Evolutionary conservation across 2,888 invertebrate species (phyloP).

Genomic region (Bugula neritina): DNA sequence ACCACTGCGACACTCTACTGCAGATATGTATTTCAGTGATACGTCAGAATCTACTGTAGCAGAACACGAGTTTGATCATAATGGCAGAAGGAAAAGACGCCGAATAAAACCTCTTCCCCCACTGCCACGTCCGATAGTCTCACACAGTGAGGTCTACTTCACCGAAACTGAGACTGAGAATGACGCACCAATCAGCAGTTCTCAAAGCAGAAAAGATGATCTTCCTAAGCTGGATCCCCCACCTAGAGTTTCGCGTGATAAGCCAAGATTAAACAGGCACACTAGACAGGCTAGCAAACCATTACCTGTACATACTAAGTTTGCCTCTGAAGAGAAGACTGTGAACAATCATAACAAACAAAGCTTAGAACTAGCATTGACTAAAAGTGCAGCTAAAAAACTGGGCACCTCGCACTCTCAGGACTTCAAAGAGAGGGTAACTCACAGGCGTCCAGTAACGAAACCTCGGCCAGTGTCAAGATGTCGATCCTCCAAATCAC

Average conservation of each 20-base stretch:
- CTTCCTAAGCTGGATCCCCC: slow-evolving; percentile 8
- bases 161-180: slow-evolving; percentile 23
- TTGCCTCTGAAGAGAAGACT: neutral
- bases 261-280: neutral
- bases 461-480: neutral
- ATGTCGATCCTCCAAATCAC: too few species aligned
- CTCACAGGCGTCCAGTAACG: neutral
- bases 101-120: slow-evolving; percentile 13
- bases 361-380: slow-evolving; percentile 6
- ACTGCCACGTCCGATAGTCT: neutral
- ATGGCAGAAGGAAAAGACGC: slow-evolving; percentile 11
- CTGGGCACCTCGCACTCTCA: neutral
- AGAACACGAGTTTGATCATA: neutral
- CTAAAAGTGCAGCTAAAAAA: slow-evolving; percentile 22
- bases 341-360: neutral
- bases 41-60: slow-evolving; percentile 5
- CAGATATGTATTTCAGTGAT: slow-evolving; percentile 23
- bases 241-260: neutral
- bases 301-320: neutral
- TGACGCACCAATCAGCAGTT: neutral
- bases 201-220: slow-evolving; percentile 9
- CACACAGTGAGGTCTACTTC: slow-evolving; percentile 25
- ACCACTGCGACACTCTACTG: too few species aligned
- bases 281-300: too few species aligned
- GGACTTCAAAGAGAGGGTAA: neutral